Evolutionary conservation across 2,888 invertebrate genomes (phyloP), one percentile per base, ranked within the genome.

Genomic region (Pteria penguin): DNA sequence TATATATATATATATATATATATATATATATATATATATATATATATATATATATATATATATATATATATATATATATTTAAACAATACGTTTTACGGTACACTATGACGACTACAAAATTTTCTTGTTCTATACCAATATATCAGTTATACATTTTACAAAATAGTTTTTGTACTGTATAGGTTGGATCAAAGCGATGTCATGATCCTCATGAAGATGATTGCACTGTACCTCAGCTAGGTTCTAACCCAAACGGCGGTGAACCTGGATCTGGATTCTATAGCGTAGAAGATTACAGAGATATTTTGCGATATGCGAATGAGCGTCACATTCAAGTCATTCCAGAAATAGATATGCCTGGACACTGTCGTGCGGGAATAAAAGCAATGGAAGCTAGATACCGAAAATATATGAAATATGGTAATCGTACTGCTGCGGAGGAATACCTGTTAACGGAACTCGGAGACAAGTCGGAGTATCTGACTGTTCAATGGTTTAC

Each of bases 261-360:
- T 29, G 78, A 81, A 33, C 78, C 84, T 4, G 90, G 89, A 1
- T 82, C 84, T 4, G 90, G 90, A 2, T 89, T 78, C 82, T 89
- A 86, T 72, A 82, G 87, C 0, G 80, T 83, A 4, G 75, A 76
- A 0, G 89, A 90, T 24, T 91, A 90, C 81, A 77, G 75, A 55
- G 86, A 89, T 29, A 88, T 91, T 27, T 81, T 91, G 27, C 57
- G 55, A 29, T 84, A 86, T 71, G 91, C 91, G 62, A 76, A 78
- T 2, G 75, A 68, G 0, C 84, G 81, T 3, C 87, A 90, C 75
- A 86, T 91, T 29, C 79, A 86, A 76, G 84, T 91, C 22, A 87
- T 89, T 27, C 91, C 91, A 8, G 91, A 90, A 76, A 80, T 91
- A 36, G 91, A 91, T 71, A 88, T 90, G 88, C 91, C 91, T 0